Conservation (phyloP, 2,888 invertebrate genomes). For the Nomada ferruginata region DNA sequence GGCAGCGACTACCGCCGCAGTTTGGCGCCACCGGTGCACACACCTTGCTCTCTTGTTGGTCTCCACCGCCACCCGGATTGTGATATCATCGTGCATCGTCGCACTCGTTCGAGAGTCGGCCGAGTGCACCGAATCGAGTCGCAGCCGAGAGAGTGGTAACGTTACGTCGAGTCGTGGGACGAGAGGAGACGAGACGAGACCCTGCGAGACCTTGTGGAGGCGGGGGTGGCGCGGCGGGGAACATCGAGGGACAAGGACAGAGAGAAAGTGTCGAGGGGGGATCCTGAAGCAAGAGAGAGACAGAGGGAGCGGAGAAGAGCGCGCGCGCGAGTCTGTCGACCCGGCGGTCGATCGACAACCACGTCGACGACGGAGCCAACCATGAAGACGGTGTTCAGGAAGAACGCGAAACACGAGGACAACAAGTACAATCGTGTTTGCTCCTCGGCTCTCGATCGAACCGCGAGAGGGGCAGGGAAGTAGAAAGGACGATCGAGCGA, state of each 20-base stretch:
- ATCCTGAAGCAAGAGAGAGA: conserved; percentile 8
- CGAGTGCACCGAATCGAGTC: conserved; percentile 52
- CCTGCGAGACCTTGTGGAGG: conserved; percentile 35
- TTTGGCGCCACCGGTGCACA: conserved; percentile 62
- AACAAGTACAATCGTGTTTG: conserved; percentile 16
- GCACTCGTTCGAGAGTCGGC: conserved; percentile 35
- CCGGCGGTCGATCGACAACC: conserved; percentile 71
- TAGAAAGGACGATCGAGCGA: neutral
- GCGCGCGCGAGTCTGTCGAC: conserved; percentile 66
- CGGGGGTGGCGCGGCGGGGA: conserved; percentile 34
- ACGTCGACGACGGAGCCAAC: conserved; percentile 60
- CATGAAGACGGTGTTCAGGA: conserved; percentile 36
- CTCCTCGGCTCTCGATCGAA: neutral
- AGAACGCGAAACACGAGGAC: conserved; percentile 33
- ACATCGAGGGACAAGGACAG: conserved; percentile 26
- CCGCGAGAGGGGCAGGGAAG: neutral
- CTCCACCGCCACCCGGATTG: conserved; percentile 17
- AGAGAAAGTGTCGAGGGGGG: neutral
- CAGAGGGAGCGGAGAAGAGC: conserved; percentile 19
- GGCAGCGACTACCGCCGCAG: conserved; percentile 55
- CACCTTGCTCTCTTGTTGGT: conserved; percentile 39
- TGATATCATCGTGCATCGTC: conserved; percentile 58
- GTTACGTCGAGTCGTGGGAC: conserved; percentile 55
- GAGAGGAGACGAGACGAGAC: conserved; percentile 14
- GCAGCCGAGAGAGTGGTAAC: conserved; percentile 41